Conservation (phyloP, 2,113 vertebrate genomes). For the Callionymus lyra region DNA sequence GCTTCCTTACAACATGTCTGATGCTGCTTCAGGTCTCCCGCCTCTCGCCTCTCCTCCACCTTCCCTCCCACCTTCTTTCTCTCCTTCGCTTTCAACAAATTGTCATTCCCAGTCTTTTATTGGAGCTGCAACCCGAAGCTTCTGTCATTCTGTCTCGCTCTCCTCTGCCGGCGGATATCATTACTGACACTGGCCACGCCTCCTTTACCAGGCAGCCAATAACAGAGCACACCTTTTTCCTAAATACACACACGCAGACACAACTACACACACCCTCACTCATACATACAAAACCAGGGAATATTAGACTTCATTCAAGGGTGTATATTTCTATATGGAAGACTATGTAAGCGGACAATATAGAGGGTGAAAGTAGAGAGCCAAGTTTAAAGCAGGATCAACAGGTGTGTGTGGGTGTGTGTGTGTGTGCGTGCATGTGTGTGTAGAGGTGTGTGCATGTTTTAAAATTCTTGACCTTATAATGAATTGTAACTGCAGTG, state of each 20-base stretch:
- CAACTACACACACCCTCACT: conserved; percentile 5
- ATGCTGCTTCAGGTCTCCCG: conserved; percentile 41
- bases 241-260: conserved; percentile 7
- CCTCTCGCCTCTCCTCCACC: conserved; percentile 18
- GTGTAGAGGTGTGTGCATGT: no score
- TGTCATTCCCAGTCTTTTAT: conserved; percentile 54
- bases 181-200: conserved; percentile 48
- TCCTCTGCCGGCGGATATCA: conserved; percentile 41
- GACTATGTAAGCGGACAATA: conserved; percentile 1
- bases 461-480: no score
- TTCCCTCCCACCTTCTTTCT: conserved; percentile 22
- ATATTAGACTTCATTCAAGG: no score
- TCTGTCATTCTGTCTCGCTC: conserved; percentile 14
- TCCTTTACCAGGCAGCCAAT: conserved; percentile 39
- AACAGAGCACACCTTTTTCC: conserved; percentile 5
- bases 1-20: conserved; percentile 43
- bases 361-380: conserved; percentile 7
- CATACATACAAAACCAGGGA: conserved; percentile 2
- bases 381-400: conserved; percentile 3
- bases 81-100: conserved; percentile 30
- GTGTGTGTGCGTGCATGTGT: no score
- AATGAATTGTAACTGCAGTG: no score
- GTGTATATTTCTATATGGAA: conserved; percentile 21
- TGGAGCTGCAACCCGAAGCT: conserved; percentile 55
- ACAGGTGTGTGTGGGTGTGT: not conserved